phyloP scores from a whole-genome alignment of 2,797 vertebrate genomes.

The Cyclopterus lumpus region DNA sequence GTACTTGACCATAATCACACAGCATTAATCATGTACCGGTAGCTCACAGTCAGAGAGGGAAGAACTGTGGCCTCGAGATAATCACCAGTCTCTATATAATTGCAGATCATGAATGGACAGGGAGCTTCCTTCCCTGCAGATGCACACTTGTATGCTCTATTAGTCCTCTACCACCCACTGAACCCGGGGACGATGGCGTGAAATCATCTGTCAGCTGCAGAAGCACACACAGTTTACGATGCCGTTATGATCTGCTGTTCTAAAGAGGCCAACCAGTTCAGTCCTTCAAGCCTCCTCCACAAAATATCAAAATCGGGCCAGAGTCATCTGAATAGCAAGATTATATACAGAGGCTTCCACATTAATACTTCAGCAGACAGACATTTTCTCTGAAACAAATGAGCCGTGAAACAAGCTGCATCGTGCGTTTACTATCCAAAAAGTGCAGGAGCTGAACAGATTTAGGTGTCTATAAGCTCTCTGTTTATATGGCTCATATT shows the following conservation, averaged over 20 bases:
- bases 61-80: conserved; percentile 58
- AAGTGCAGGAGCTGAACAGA: conserved; percentile 23
- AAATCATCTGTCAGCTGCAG: conserved; percentile 63
- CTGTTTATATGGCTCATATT: background rate
- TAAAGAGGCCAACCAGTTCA: conserved; percentile 17
- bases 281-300: conserved; percentile 41
- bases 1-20: conserved; percentile 65
- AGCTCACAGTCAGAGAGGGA: conserved; percentile 52
- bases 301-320: conserved; percentile 34
- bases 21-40: conserved; percentile 68
- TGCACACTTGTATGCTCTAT: conserved; percentile 34
- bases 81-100: conserved; percentile 65
- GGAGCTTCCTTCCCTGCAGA: conserved; percentile 64
- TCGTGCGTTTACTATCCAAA: conserved; percentile 25
- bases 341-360: conserved; percentile 45
- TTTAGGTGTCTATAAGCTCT: background rate
- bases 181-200: conserved; percentile 21
- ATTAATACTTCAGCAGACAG: conserved; percentile 38
- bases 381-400: conserved; percentile 57
- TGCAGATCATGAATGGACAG: conserved; percentile 60
- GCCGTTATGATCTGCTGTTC: conserved; percentile 28
- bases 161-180: conserved; percentile 35
- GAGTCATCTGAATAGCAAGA: conserved; percentile 46
- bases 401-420: conserved; percentile 51
- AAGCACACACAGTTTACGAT: conserved; percentile 38